Evolutionary conservation across 2,113 vertebrate species (phyloP), one percentile per base, ranked within the genome.

Genomic region (Pungitius pungitius): DNA sequence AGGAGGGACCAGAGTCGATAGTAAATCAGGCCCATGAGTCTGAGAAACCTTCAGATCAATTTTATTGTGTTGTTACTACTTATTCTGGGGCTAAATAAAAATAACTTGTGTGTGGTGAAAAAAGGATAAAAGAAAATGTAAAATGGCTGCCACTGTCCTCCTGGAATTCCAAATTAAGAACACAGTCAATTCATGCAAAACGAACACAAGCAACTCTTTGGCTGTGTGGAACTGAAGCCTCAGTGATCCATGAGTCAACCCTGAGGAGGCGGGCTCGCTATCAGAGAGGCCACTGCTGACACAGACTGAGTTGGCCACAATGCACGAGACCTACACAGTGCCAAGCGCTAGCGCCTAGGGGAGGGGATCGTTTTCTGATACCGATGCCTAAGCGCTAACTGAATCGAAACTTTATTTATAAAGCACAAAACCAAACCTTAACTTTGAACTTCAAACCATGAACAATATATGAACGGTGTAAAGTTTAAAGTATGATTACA

Each of bases 181-280:
- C 26, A 47, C 57, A 43, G 39, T 24, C 67, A 66, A 58, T 58
- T n/a, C 27, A 39, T 78, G 42, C 49, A 52, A 69, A 72, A 68
- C 27, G 0, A 77, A 59, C 49, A 77, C 18, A 1, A 73, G 45
- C 55, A 64, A 60, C 0, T 74, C 26, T 61, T 79, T 70, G 68
- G 58, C 37, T 58, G 22, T 80, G 63, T 84, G 54, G 11, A 82
- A n/a, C 57, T 65, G 69, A 66, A 26, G 45, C 57, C 61, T 66
- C 69, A 71, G 67, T 80, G 70, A 88, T 82, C 73, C 42, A 39
- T 80, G 66, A 85, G 68, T 57, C 54, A 77, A 78, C 80, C 66
- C 49, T 64, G 37, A 30, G 18, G 56, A 72, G 58, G 49, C 33
- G 56, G 52, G 62, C 57, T 75, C 7, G 1, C 13, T 77, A 61